A percentile compares a stretch with the other conserved stretches of the same genome.
phyloP scores from a whole-genome alignment of 2,113 vertebrate species.

The Pangasianodon hypophthalmus region DNA sequence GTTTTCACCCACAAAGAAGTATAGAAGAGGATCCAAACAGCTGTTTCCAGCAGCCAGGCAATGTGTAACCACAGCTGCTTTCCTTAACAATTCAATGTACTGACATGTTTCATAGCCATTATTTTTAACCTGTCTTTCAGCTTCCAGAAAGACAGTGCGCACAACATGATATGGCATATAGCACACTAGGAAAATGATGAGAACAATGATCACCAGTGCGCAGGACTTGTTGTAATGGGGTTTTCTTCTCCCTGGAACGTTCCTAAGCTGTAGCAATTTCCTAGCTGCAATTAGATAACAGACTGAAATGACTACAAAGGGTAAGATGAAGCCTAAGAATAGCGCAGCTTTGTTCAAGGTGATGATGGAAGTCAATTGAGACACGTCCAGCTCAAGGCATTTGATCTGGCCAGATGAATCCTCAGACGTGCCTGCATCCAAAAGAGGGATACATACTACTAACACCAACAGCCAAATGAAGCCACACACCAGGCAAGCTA shows the following conservation, averaged over 20 bases:
- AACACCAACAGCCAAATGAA: slow-evolving; percentile 70
- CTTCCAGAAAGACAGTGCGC: slow-evolving; percentile 67
- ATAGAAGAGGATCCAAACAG: slow-evolving; percentile 78
- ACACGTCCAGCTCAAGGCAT: slow-evolving; percentile 71
- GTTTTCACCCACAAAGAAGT: slow-evolving; percentile 77
- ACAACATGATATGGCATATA: slow-evolving; percentile 78
- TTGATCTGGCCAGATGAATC: neutral
- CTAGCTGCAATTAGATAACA: slow-evolving; percentile 74
- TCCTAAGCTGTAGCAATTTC: slow-evolving; percentile 59
- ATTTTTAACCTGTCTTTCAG: neutral
- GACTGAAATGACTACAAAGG: slow-evolving; percentile 66
- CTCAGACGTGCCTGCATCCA: slow-evolving; percentile 45
- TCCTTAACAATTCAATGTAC: slow-evolving; percentile 56
- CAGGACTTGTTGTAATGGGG: slow-evolving; percentile 67
- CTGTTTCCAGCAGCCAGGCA: slow-evolving; percentile 72
- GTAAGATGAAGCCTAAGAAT: slow-evolving; percentile 70
- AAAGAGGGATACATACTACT: slow-evolving; percentile 51
- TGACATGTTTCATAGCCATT: slow-evolving; percentile 40
- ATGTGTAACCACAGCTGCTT: slow-evolving; percentile 65
- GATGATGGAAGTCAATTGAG: neutral
- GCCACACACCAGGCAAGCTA: slow-evolving; percentile 60
- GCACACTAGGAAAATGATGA: slow-evolving; percentile 74
- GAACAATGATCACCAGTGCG: slow-evolving; percentile 70
- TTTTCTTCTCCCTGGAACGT: neutral
- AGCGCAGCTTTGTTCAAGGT: slow-evolving; percentile 69